These are phyloP conservation scores for Enteromius mattozi DNA, from an alignment of 2,797 vertebrate species.

Conservation along the genomic window DNA sequence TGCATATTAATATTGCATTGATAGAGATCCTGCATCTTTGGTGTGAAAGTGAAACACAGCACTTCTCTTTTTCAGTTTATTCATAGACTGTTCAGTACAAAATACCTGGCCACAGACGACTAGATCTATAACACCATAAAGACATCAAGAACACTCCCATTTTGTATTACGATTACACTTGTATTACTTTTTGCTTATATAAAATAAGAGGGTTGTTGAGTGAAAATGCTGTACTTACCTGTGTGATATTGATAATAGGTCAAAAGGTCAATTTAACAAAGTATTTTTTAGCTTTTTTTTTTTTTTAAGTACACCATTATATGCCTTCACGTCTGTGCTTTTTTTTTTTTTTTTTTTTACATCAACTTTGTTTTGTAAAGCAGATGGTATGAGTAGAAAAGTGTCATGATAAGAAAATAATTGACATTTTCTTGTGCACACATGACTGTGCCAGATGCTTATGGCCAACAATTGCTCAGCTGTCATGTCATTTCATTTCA, in stretches of 20 bases:
- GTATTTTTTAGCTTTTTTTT: background rate
- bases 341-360: background rate
- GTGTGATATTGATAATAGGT: background rate
- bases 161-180: background rate
- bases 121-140: background rate
- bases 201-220: background rate
- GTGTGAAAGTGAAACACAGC: slow-evolving; percentile 50
- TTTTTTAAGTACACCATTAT: background rate
- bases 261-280: background rate
- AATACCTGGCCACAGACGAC: background rate
- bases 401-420: slow-evolving; percentile 11
- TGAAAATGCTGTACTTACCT: background rate
- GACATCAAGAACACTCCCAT: background rate
- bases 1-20: background rate
- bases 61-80: slow-evolving; percentile 49
- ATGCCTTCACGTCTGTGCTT: background rate
- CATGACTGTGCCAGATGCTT: slow-evolving; percentile 23
- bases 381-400: slow-evolving; percentile 21
- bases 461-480: background rate
- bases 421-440: slow-evolving; percentile 14
- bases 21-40: slow-evolving; percentile 13
- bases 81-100: slow-evolving; percentile 29
- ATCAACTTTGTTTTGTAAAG: background rate
- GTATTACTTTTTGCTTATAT: background rate
- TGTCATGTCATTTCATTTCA: background rate